Percentiles rank a stretch among this genome's conserved stretches.
phyloP scores from a whole-genome alignment of 2,888 invertebrate genomes.

The Acanthopleura granulata region DNA sequence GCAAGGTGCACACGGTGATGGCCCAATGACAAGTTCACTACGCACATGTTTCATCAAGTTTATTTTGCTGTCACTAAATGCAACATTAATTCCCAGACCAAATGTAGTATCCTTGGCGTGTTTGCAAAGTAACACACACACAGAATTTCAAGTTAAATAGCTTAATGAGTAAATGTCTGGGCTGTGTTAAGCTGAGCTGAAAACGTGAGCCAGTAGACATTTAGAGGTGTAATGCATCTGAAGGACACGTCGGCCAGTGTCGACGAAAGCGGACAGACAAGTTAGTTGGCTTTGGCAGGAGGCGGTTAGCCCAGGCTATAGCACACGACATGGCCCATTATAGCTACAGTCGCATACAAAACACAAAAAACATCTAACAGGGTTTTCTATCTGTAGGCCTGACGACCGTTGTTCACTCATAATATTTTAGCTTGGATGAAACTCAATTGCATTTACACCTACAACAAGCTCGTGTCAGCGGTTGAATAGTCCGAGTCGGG shows the following conservation, averaged over 20 bases:
- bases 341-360: conserved; percentile 15
- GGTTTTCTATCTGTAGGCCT: conserved; percentile 11
- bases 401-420: neutral
- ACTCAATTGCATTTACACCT: neutral
- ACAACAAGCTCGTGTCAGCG: neutral
- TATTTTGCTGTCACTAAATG: neutral
- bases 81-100: neutral
- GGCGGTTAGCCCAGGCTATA: neutral
- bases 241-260: conserved; percentile 1
- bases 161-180: too few relatives aligned
- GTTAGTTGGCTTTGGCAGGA: conserved; percentile 12
- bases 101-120: neutral
- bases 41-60: conserved; percentile 10
- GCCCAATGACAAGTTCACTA: too few relatives aligned
- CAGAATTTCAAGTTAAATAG: neutral
- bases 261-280: conserved; percentile 13
- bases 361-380: neutral
- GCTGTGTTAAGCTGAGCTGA: too few relatives aligned
- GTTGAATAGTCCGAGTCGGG: too few relatives aligned
- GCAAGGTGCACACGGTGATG: too few relatives aligned
- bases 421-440: conserved; percentile 6
- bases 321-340: conserved; percentile 6
- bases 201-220: too few relatives aligned
- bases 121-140: neutral
- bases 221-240: neutral